A percentile compares a stretch with the other conserved stretches of the same genome.
phyloP scores from a whole-genome alignment of 2,888 invertebrate genomes.

The Endotricha flammealis region DNA sequence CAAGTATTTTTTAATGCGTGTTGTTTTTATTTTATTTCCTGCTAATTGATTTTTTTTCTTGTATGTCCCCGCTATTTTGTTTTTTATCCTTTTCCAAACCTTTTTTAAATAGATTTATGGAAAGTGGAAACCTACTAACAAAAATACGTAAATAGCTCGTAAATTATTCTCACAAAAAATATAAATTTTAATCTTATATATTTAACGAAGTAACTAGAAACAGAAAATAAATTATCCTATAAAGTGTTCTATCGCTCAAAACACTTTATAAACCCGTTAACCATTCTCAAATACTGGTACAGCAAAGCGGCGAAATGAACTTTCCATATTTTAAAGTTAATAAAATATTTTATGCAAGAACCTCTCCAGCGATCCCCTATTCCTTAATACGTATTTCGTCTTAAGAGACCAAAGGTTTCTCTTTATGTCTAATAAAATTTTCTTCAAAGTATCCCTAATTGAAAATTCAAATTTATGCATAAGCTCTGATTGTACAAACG shows the following conservation, averaged over 20 bases:
- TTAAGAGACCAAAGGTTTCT: conserved; percentile 73
- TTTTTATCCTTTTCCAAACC: too few species aligned
- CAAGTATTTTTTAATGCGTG: too few species aligned
- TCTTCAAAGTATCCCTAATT: conserved; percentile 75
- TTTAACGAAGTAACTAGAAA: background rate
- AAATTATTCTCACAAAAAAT: too few species aligned
- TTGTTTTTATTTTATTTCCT: too few species aligned
- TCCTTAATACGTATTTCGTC: conserved; percentile 63
- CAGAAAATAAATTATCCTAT: background rate
- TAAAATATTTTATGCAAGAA: conserved; percentile 6
- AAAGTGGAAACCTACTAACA: too few species aligned
- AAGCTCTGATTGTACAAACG: conserved; percentile 73
- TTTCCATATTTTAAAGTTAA: conserved; percentile 7
- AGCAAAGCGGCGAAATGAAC: conserved; percentile 5
- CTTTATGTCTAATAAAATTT: conserved; percentile 76
- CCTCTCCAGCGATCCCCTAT: conserved; percentile 35
- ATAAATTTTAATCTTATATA: too few species aligned
- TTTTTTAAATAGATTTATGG: too few species aligned
- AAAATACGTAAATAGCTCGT: too few species aligned
- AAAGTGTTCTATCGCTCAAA: background rate
- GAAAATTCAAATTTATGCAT: conserved; percentile 79
- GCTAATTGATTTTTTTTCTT: too few species aligned
- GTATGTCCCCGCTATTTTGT: too few species aligned
- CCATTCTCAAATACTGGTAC: conserved; percentile 2
- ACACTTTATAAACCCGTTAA: conserved; percentile 3